Evolutionary conservation across 2,113 vertebrate genomes (phyloP).

Genomic region (Lepidothrix coronata): DNA sequence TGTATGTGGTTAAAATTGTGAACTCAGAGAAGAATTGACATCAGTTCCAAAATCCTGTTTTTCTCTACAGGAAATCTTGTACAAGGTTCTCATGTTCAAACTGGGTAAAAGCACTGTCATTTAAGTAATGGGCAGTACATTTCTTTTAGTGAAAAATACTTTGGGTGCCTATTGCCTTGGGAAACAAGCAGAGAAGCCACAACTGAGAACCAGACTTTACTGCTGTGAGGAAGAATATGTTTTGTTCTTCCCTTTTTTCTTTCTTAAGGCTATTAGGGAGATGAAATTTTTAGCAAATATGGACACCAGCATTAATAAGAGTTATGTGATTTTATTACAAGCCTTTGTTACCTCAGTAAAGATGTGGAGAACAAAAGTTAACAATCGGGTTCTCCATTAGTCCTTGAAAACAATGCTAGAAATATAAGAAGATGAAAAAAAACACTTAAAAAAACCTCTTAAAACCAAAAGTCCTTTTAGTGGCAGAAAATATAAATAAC

Average conservation of each 20-base stretch:
- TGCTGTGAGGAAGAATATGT: slow-evolving; percentile 30
- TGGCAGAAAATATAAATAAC: not conserved
- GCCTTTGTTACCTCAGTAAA: not conserved
- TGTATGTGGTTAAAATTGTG: not conserved
- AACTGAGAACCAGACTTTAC: not conserved
- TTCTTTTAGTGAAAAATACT: slow-evolving; percentile 23
- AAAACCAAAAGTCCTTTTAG: not conserved
- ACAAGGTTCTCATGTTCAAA: slow-evolving; percentile 29
- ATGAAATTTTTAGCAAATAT: not conserved
- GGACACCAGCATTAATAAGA: not conserved
- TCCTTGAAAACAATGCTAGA: not conserved
- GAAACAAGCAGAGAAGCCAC: slow-evolving; percentile 7
- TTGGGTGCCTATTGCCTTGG: not conserved
- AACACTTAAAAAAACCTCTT: not conserved
- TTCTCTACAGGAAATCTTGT: slow-evolving; percentile 12
- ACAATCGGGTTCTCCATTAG: not conserved
- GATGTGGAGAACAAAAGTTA: not conserved
- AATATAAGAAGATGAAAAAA: not conserved
- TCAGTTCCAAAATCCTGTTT: not conserved
- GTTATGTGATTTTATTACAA: not conserved
- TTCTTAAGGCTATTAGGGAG: not conserved
- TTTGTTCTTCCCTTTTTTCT: not conserved
- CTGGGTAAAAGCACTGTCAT: slow-evolving; percentile 41
- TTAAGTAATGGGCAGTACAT: slow-evolving; percentile 42
- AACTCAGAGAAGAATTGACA: slow-evolving; percentile 2